A percentile compares a stretch with the other conserved stretches of the same genome.
phyloP scores from a whole-genome alignment of 2,888 invertebrate species.

The Saturnia japonica region DNA sequence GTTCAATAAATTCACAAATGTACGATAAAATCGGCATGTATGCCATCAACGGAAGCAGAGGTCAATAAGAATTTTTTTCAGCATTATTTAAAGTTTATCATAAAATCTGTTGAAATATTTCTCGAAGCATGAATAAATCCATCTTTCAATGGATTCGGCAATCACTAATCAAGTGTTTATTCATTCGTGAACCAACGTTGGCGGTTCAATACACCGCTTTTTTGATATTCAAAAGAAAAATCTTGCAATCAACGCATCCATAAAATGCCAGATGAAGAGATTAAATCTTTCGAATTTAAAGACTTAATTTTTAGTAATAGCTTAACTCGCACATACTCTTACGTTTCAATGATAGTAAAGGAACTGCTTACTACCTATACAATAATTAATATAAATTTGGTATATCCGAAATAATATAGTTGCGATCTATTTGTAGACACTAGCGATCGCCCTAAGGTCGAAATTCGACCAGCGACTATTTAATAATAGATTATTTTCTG shows the following conservation, averaged over 20 bases:
- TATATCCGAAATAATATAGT: not conserved
- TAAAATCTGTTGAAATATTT: constrained; percentile 25
- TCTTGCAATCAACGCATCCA: constrained; percentile 26
- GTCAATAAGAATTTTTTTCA: not conserved
- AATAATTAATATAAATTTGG: not conserved
- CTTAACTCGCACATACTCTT: not conserved
- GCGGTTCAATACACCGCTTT: constrained; percentile 31
- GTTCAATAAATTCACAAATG: no score
- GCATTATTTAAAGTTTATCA: not conserved
- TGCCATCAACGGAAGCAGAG: no score
- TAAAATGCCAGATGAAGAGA: constrained; percentile 36
- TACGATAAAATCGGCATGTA: no score
- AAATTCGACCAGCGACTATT: no score
- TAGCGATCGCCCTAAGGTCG: no score
- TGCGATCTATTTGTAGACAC: no score
- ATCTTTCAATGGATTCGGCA: constrained; percentile 38
- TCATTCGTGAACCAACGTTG: constrained; percentile 38
- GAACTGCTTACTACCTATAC: no score
- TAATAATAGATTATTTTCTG: no score
- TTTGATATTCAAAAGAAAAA: constrained; percentile 27
- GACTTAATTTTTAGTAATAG: not conserved
- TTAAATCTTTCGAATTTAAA: not conserved
- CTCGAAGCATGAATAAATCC: constrained; percentile 33
- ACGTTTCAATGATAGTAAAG: no score
- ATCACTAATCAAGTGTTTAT: constrained; percentile 49